These are phyloP conservation scores for Perizoma flavofasciatum DNA, from an alignment of 2,888 invertebrate species.

Conservation along the genomic window DNA sequence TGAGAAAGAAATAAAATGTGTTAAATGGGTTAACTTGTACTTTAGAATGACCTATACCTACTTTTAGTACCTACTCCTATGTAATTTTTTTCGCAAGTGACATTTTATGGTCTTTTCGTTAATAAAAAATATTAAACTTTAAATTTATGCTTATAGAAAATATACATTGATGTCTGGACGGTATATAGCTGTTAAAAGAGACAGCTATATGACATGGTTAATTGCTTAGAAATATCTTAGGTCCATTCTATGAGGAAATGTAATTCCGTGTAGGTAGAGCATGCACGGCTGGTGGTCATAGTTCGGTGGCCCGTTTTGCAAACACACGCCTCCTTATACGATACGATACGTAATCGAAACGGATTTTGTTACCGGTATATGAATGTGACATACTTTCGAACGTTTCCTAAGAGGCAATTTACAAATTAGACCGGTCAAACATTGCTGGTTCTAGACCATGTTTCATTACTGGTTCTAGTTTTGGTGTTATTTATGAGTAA, in stretches of 20 bases:
- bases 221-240: neutral
- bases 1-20: too few relatives aligned
- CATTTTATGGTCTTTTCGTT: too few relatives aligned
- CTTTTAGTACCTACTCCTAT: too few relatives aligned
- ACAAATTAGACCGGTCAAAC: slow-evolving; percentile 40
- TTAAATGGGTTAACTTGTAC: too few relatives aligned
- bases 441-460: slow-evolving; percentile 32
- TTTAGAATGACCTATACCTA: too few relatives aligned
- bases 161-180: too few relatives aligned
- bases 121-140: too few relatives aligned
- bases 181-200: too few relatives aligned
- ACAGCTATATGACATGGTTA: too few relatives aligned
- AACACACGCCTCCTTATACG: slow-evolving; percentile 37
- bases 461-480: slow-evolving; percentile 18
- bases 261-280: slow-evolving; percentile 15
- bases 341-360: slow-evolving; percentile 48
- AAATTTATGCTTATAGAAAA: too few relatives aligned
- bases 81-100: too few relatives aligned
- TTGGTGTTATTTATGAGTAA: slow-evolving; percentile 26
- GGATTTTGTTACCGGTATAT: slow-evolving; percentile 50
- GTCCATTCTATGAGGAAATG: slow-evolving; percentile 13
- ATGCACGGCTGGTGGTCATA: slow-evolving; percentile 33
- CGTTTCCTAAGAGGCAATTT: slow-evolving; percentile 48
- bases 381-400: slow-evolving; percentile 53
- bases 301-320: slow-evolving; percentile 42